A percentile compares a stretch with the other conserved stretches of the same genome.
Evolutionary conservation across 2,113 vertebrate species (phyloP).

Genomic region (Muntiacus muntjak): DNA sequence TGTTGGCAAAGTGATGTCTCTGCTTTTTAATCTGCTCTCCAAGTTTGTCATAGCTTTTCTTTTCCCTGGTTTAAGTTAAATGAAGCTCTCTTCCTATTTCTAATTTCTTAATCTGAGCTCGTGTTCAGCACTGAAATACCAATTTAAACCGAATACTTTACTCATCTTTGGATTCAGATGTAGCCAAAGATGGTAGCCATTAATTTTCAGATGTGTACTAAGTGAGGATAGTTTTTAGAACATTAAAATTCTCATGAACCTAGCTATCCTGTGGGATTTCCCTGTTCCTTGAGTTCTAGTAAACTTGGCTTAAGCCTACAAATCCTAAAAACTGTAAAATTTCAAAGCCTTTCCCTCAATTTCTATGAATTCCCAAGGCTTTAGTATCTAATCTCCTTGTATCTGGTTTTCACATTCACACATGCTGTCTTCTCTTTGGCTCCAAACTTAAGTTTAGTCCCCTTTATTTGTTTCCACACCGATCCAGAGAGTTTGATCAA

Average conservation of each 20-base stretch:
- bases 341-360: not conserved
- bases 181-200: not conserved
- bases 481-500: not conserved
- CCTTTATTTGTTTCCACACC: not conserved
- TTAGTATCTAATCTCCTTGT: not conserved
- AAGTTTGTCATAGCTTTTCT: not conserved
- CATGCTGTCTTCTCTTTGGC: not conserved
- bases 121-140: not conserved
- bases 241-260: not conserved
- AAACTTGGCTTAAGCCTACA: constrained; percentile 7
- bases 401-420: not conserved
- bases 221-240: not conserved
- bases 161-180: not conserved
- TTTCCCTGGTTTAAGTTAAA: not conserved
- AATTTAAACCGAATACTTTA: not conserved
- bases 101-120: not conserved
- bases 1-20: not conserved
- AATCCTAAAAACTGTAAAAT: not conserved
- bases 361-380: not conserved
- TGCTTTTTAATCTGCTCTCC: not conserved
- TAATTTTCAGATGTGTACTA: not conserved
- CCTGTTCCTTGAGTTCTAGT: not conserved
- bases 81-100: not conserved
- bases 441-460: not conserved
- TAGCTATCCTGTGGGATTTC: not conserved